Percentiles rank a stretch among this genome's conserved stretches.
Conservation (phyloP, 2,797 vertebrate genomes). For the Peromyscus eremicus region DNA sequence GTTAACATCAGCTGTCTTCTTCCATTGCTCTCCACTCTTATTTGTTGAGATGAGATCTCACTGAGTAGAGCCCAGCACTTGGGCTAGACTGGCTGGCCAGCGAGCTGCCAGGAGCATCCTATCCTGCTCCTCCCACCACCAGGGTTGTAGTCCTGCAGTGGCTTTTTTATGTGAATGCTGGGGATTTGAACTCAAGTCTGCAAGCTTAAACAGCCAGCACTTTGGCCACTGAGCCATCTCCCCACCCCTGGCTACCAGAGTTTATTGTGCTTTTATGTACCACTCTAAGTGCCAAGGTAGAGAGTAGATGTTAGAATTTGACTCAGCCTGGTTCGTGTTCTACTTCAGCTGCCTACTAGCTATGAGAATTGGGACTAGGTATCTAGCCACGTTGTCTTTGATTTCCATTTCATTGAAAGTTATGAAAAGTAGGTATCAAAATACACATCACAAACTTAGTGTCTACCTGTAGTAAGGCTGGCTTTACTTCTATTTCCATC, state of each 20-base stretch:
- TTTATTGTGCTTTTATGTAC: conserved; percentile 1
- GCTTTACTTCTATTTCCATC: not conserved
- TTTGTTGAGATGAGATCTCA: not conserved
- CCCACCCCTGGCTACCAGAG: not conserved
- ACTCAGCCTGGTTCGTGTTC: not conserved
- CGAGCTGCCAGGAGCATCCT: not conserved
- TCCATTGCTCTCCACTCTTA: not conserved
- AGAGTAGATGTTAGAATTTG: not conserved
- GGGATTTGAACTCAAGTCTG: not conserved
- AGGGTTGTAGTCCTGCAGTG: not conserved
- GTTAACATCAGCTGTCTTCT: not conserved
- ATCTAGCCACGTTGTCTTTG: not conserved
- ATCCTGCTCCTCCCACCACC: not conserved
- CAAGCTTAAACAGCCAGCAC: not conserved
- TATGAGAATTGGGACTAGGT: not conserved
- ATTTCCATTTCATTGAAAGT: not conserved
- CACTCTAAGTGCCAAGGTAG: not conserved
- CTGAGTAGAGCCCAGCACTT: not conserved
- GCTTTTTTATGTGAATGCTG: not conserved
- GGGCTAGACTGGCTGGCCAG: not conserved
- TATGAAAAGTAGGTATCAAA: conserved; percentile 34
- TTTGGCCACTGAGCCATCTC: not conserved
- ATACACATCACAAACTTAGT: not conserved
- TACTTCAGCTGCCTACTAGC: not conserved
- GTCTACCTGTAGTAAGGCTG: not conserved